Evolutionary conservation across 2,113 vertebrate species (phyloP).

Genomic region (Noctilio leporinus): DNA sequence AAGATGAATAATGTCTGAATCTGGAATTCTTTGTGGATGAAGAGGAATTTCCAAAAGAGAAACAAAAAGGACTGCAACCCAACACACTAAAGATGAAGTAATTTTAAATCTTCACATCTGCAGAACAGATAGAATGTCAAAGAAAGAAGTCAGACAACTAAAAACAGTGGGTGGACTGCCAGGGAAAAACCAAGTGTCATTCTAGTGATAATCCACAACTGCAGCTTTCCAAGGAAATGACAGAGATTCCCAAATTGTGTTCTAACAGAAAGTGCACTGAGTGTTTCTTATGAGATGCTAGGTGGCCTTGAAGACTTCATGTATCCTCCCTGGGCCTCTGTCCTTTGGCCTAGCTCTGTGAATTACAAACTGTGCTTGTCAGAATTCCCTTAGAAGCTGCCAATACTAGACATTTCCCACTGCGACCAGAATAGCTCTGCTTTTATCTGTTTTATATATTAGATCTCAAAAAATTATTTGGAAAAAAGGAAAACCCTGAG

Average conservation of each 20-base stretch:
- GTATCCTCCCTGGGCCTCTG: not conserved
- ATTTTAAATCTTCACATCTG: conserved; percentile 60
- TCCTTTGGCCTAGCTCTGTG: not conserved
- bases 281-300: not conserved
- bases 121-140: conserved; percentile 56
- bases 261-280: not conserved
- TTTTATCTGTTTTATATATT: conserved; percentile 38
- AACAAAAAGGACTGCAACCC: conserved; percentile 27
- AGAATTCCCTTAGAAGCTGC: conserved; percentile 36
- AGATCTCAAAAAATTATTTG: not conserved
- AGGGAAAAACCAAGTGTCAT: not conserved
- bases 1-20: conserved; percentile 66
- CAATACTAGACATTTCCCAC: conserved; percentile 37
- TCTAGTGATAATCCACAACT: not conserved
- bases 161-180: not conserved
- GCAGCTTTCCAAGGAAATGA: not conserved
- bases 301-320: not conserved
- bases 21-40: conserved; percentile 61
- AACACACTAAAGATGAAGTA: conserved; percentile 55
- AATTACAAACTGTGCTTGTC: conserved; percentile 6
- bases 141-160: conserved; percentile 32
- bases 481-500: not conserved
- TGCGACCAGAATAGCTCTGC: not conserved
- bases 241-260: not conserved
- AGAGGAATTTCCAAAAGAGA: conserved; percentile 60